phyloP scores from a whole-genome alignment of 2,797 vertebrate genomes.

The Naso thynnoides region DNA sequence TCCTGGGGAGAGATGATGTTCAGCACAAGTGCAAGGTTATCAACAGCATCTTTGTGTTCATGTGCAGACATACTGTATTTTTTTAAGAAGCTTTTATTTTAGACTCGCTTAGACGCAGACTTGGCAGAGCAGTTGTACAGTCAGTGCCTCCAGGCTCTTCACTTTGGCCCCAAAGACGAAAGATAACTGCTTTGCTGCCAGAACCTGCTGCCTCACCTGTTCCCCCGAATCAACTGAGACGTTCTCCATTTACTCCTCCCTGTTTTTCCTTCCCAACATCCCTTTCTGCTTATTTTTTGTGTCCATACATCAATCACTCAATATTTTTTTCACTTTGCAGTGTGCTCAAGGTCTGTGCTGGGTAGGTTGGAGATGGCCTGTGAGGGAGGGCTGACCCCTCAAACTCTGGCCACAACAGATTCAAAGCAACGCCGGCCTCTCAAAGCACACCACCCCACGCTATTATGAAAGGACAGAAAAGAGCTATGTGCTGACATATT shows the following conservation, averaged over 20 bases:
- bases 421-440: slow-evolving; percentile 34
- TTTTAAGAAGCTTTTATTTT: slow-evolving; percentile 72
- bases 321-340: slow-evolving; percentile 38
- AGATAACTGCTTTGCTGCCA: slow-evolving; percentile 76
- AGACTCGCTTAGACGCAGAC: slow-evolving; percentile 64
- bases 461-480: slow-evolving; percentile 29
- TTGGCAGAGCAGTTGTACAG: slow-evolving; percentile 71
- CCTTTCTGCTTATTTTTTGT: slow-evolving; percentile 33
- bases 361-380: slow-evolving; percentile 58
- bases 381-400: slow-evolving; percentile 63
- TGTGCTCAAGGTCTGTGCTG: slow-evolving; percentile 63
- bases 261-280: slow-evolving; percentile 35
- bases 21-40: slow-evolving; percentile 78
- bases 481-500: slow-evolving; percentile 17
- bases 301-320: slow-evolving; percentile 51
- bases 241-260: slow-evolving; percentile 35
- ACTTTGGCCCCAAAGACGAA: slow-evolving; percentile 74
- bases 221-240: slow-evolving; percentile 64
- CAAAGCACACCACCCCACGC: slow-evolving; percentile 10
- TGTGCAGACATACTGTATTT: slow-evolving; percentile 60
- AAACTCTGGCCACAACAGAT: slow-evolving; percentile 57
- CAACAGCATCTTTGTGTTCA: slow-evolving; percentile 70
- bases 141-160: slow-evolving; percentile 71
- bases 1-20: slow-evolving; percentile 74
- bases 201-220: slow-evolving; percentile 71